Evolutionary conservation across 2,888 invertebrate species (phyloP).

Genomic region (Cerastis leucographa): DNA sequence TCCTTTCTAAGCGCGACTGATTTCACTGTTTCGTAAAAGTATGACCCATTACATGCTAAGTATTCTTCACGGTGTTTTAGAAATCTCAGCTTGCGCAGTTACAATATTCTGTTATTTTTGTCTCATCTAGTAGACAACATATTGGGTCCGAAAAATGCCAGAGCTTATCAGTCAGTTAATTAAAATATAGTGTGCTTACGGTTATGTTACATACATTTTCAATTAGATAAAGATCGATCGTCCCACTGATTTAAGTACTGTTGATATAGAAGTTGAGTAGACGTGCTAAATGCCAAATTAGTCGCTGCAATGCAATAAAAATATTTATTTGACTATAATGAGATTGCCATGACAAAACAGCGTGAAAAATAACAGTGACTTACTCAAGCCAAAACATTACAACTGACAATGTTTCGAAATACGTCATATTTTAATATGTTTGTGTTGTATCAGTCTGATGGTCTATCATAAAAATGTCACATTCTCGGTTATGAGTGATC

Average conservation of each 20-base stretch:
- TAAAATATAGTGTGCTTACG: not conserved
- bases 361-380: conserved; percentile 40
- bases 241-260: not conserved
- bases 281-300: conserved; percentile 26
- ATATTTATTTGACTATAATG: conserved; percentile 28
- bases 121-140: not conserved
- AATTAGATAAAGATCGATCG: not conserved
- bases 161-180: not conserved
- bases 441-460: conserved; percentile 49
- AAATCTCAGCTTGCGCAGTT: conserved; percentile 32
- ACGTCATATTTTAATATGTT: conserved; percentile 46
- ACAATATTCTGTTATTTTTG: conserved; percentile 9
- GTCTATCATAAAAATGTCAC: conserved; percentile 61
- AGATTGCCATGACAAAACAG: conserved; percentile 23
- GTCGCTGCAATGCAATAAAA: conserved; percentile 19
- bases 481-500: conserved; percentile 50
- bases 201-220: conserved; percentile 1
- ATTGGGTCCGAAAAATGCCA: not conserved
- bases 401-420: conserved; percentile 49
- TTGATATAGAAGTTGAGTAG: not conserved
- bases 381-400: conserved; percentile 51
- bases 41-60: conserved; percentile 31
- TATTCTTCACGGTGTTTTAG: conserved; percentile 37
- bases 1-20: conserved; percentile 40
- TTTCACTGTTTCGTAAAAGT: conserved; percentile 57